Evolutionary conservation across 2,888 invertebrate species (phyloP), one percentile per base, ranked within the genome.

Genomic region (Therioaphis trifolii): DNA sequence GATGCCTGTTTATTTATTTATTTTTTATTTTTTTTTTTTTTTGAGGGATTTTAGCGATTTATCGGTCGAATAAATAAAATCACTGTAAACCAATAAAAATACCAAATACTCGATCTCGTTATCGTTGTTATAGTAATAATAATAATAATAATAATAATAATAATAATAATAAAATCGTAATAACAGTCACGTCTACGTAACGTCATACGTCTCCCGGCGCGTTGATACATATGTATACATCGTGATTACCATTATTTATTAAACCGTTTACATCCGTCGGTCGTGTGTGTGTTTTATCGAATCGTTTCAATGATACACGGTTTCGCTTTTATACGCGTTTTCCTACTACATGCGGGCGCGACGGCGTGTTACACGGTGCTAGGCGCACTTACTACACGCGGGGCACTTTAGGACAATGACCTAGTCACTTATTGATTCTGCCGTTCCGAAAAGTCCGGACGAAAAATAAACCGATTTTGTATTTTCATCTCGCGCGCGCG

Each of bases 401-500:
- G 82, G 82, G 82, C 82, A 74, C 74, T 82, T 74, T 74, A 74
- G 82, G 82, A 74, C 82, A 82, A 82, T 82, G 82, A 82, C 82
- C 82, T n/a, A 72, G 82, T 49, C 82, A 49, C 61, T 82, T 82
- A 82, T 82, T 52, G 82, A 82, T 82, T 82, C 63, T 40, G 35
- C 49, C 14, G 63, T 74, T 79, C 69, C 55, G n/a, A 43, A 58
- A 58, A 58, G 79, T 29, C 27, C 27, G n/a, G 52, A 27, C 29
- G n/a, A 12, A 40, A 63, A 35, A 46, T 15, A 4, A 27, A 27
- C 1, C 63, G 27, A 3, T 63, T 21, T 29, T 14, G 27, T 63
- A 29, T 29, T 63, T 29, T 29, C 14, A 15, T 63, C 14, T 29
- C 5, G 15, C n/a, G 40, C 21, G 7, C 3, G 7, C 7, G 35